Evolutionary conservation across 2,113 vertebrate species (phyloP).

Genomic region (Paracanthobrama guichenoti): DNA sequence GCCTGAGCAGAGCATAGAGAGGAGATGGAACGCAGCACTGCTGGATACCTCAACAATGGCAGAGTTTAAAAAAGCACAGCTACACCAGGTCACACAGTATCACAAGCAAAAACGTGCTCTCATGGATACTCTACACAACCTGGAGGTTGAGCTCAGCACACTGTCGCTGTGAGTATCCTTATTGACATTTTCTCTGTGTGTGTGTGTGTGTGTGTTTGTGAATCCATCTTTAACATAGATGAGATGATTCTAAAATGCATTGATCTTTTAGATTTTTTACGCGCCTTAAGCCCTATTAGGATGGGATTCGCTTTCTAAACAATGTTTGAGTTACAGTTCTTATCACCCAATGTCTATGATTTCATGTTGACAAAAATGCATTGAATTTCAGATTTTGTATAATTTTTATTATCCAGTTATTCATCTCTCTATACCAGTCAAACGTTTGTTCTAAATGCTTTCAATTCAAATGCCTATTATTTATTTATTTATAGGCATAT

Average conservation of each 20-base stretch:
- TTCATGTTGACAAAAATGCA: too few relatives aligned
- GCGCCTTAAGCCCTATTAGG: too few relatives aligned
- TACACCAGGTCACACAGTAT: slow-evolving; percentile 76
- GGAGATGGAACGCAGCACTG: slow-evolving; percentile 73
- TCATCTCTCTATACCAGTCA: too few relatives aligned
- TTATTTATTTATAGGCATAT: too few relatives aligned
- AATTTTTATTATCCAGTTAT: too few relatives aligned
- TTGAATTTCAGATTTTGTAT: too few relatives aligned
- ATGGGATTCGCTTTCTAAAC: too few relatives aligned
- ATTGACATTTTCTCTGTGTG: background rate
- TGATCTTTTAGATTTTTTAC: background rate
- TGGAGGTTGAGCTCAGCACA: slow-evolving; percentile 77
- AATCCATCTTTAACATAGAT: background rate
- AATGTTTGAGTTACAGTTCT: too few relatives aligned
- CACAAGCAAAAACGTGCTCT: slow-evolving; percentile 71
- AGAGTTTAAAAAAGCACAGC: slow-evolving; percentile 79
- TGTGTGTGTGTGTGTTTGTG: background rate
- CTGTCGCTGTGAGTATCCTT: slow-evolving; percentile 81
- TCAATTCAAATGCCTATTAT: too few relatives aligned
- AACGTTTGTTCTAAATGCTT: too few relatives aligned
- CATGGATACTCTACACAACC: slow-evolving; percentile 71
- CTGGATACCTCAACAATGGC: slow-evolving; percentile 76
- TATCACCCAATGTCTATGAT: too few relatives aligned
- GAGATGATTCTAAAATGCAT: background rate
- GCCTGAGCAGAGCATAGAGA: slow-evolving; percentile 19